phyloP scores from a whole-genome alignment of 2,797 vertebrate genomes.

The Premnoplex brunnescens region DNA sequence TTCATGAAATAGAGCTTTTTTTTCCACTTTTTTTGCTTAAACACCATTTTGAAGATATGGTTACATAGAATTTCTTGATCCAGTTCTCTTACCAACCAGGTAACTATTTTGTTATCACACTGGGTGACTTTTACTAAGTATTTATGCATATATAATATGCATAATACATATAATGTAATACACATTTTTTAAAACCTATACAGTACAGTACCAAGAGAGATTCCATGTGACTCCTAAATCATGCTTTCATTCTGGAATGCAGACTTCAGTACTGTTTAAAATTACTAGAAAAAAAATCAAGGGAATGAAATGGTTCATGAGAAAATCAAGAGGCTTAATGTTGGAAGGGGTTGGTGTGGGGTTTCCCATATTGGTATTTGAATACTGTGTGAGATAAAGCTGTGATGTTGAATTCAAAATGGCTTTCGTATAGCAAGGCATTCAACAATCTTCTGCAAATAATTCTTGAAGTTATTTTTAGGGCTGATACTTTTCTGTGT shows the following conservation, averaged over 20 bases:
- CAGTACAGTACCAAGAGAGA: background rate
- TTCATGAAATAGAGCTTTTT: background rate
- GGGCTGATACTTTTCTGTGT: background rate
- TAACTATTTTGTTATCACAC: background rate
- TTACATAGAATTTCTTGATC: background rate
- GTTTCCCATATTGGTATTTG: background rate
- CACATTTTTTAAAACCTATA: accelerated
- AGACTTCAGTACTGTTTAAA: background rate
- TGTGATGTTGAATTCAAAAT: background rate
- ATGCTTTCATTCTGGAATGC: background rate
- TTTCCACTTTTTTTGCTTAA: background rate
- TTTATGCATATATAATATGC: background rate
- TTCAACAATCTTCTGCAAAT: background rate
- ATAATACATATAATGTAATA: background rate
- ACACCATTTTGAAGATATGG: background rate
- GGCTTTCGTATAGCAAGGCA: background rate
- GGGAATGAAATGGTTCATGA: background rate
- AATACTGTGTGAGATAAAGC: background rate
- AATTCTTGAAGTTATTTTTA: background rate
- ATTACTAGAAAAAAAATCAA: background rate
- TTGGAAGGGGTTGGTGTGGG: background rate
- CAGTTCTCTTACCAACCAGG: background rate
- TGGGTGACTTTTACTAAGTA: background rate
- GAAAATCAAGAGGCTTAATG: background rate
- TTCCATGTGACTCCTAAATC: background rate